These are phyloP conservation scores for Dermochelys coriacea DNA, from an alignment of 2,797 vertebrate species.

Conservation along the genomic window DNA sequence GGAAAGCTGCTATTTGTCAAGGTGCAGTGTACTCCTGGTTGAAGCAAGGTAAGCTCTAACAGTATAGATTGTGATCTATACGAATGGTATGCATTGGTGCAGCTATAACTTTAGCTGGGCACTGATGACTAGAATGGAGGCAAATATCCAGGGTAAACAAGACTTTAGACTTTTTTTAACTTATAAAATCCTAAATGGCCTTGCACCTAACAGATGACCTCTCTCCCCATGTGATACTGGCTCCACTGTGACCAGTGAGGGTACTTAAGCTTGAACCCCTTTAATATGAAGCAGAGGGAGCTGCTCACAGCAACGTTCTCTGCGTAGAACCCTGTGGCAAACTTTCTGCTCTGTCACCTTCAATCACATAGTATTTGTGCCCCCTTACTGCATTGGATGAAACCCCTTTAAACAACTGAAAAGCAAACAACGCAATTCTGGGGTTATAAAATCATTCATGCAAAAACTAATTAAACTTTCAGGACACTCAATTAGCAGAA, in stretches of 20 bases:
- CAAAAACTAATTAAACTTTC: not conserved
- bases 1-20: not conserved
- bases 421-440: fast-evolving
- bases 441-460: not conserved
- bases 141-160: not conserved
- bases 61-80: not conserved
- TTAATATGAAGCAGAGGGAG: not conserved
- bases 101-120: not conserved
- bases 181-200: not conserved
- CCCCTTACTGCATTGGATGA: not conserved
- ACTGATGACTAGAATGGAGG: not conserved
- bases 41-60: not conserved
- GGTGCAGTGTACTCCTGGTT: not conserved
- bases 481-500: not conserved
- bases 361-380: slow-evolving; percentile 39
- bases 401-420: not conserved
- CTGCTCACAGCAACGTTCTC: not conserved
- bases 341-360: slow-evolving; percentile 44
- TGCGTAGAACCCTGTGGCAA: not conserved
- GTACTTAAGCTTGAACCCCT: not conserved
- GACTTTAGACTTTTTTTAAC: not conserved
- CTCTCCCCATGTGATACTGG: not conserved
- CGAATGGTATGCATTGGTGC: not conserved
- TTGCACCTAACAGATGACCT: not conserved
- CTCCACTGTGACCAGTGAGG: not conserved